phyloP scores from a whole-genome alignment of 2,113 vertebrate genomes.

The Eublepharis macularius region DNA sequence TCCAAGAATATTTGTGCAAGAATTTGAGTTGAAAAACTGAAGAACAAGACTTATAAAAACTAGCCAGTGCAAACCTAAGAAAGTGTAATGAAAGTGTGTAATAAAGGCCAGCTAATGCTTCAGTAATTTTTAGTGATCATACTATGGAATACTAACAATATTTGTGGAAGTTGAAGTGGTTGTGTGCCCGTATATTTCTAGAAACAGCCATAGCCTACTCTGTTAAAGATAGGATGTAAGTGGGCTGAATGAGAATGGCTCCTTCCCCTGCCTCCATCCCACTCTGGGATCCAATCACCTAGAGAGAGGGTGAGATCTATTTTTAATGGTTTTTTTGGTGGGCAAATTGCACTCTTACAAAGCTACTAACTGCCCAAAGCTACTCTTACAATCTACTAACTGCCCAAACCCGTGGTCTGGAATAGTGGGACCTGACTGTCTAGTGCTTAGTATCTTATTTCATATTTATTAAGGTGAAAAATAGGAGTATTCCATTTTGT shows the following conservation, averaged over 20 bases:
- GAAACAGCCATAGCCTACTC: not conserved
- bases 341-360: conserved; percentile 9
- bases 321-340: conserved; percentile 19
- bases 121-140: not conserved
- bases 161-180: not conserved
- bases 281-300: not conserved
- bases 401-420: not conserved
- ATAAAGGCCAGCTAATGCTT: not conserved
- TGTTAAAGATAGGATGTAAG: not conserved
- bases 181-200: not conserved
- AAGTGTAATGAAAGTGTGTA: not conserved
- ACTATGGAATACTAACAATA: not conserved
- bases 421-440: not conserved
- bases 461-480: not conserved
- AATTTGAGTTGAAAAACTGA: not conserved
- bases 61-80: not conserved
- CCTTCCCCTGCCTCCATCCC: not conserved
- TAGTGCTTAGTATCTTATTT: conserved; percentile 6
- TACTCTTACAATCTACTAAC: conserved; percentile 11
- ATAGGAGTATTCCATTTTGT: not conserved
- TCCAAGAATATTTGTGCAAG: not conserved
- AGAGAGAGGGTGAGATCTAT: not conserved
- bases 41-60: not conserved
- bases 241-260: not conserved
- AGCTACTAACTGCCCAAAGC: not conserved